Evolutionary conservation across 2,888 invertebrate species (phyloP), one percentile per base, ranked within the genome.

Genomic region (Gisinianus flammeolus): DNA sequence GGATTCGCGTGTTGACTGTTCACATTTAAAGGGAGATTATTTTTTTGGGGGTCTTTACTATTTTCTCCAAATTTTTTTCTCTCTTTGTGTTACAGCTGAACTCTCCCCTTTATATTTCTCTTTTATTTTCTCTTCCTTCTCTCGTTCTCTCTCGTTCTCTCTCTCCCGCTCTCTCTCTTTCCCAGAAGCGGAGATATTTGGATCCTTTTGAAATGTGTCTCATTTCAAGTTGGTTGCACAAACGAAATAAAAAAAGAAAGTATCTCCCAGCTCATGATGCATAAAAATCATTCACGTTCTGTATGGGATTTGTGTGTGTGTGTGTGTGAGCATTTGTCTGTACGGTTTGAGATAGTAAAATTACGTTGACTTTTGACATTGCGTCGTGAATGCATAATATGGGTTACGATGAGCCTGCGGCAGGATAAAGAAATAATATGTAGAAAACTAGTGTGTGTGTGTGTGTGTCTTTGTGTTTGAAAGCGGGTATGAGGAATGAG

Each of bases 141-240:
- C 70, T 28, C 70, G 24, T 22, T 35, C 22, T 35, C 30, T 30
- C 56, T 56, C 56, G 22, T 33, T 28, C 10, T 31, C 24, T 67
- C 28, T 28, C 28, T 28, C 26, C 19, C 70, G 44, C 28, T 31
- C 16, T 31, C 31, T 26, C 52, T 52, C 52, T 33, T 33, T 28
- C 22, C 64, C 44, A 56, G 66, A 64, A 58, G 73, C 24, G 19
- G 19, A 64, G 73, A 74, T 64, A 74, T 74, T 74, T 74, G 73
- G 64, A 74, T 64, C 28, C 64, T 74, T 73, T 62, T 35, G 73
- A 74, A 74, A 74, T 74, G 73, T 71, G 71, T 74, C 73, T 74
- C 73, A 74, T 74, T 74, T 74, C 73, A 74, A 74, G 30, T 74
- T 74, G 73, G 64, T 33, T 74, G 73, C 73, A 74, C 73, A 74